Base-by-base conservation (phyloP, 2,797 vertebrate species). In the Tarsius wallacei region DNA sequence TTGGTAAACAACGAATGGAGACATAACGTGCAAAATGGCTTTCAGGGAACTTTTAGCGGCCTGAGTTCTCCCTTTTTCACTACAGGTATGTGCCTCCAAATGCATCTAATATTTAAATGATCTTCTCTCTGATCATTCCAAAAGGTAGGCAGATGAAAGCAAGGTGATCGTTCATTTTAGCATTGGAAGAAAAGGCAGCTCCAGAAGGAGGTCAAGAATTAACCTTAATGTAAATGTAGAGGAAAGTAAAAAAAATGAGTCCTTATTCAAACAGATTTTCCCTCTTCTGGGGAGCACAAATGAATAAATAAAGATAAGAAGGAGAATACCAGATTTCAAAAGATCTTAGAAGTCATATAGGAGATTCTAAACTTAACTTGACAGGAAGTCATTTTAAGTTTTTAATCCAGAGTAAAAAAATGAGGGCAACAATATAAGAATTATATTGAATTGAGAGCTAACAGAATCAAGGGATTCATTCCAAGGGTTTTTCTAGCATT, bases 401-500 rank as follows among this genome's bases (percentile, higher is more conserved):
- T 96, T 61, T 61, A n/a, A 93, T 73, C 47, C 36, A 66, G 17
- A 59, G 19, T 57, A 42, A 59, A 83, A 68, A 91, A 71, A 42
- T 55, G 36, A 87, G 21, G 47, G 2, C 49, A 36, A 66, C 16
- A 22, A 63, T 61, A 70, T 28, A 55, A 76, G 90, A 87, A 77
- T 7, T 13, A 16, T 12, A 53, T 3, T 33, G 68, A 92, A n/a
- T 26, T 95, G 82, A 63, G 31, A 78, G 28, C 82, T 78, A 96
- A 55, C 31, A 22, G 42, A 33, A 21, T 77, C 31, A 83, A 57
- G 33, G 8, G 24, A 83, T 70, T 31, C 82, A 57, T 49, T 63
- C 12, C n/a, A 70, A 88, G 93, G 51, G 3, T 17, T 93, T 66
- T 88, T 74, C 73, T 47, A 80, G 68, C 64, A 87, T 93, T 94